Conservation (phyloP, 2,888 invertebrate genomes). For the Eristalis intricaria region DNA sequence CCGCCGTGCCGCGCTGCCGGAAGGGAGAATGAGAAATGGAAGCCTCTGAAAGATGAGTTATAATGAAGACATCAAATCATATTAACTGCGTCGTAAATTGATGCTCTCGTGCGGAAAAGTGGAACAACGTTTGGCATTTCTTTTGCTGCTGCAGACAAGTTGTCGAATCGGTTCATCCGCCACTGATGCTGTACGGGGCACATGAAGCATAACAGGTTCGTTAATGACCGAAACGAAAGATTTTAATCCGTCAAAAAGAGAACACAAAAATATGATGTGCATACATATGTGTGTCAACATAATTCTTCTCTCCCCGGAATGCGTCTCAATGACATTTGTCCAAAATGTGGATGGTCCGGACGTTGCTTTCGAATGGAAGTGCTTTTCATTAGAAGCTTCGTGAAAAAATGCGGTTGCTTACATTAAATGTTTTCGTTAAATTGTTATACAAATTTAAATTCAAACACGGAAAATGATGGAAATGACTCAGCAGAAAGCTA, state of each 20-base stretch:
- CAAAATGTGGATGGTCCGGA: not conserved
- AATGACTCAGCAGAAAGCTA: not conserved
- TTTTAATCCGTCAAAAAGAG: slow-evolving; percentile 6
- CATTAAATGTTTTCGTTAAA: too few relatives aligned
- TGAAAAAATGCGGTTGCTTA: too few relatives aligned
- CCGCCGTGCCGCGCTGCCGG: not conserved
- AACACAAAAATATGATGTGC: slow-evolving; percentile 12
- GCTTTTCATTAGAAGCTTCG: too few relatives aligned
- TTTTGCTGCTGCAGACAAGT: slow-evolving; percentile 32
- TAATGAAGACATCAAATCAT: slow-evolving; percentile 71
- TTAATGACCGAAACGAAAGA: slow-evolving; percentile 46
- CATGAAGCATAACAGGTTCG: slow-evolving; percentile 43
- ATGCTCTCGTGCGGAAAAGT: slow-evolving; percentile 65
- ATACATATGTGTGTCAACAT: not conserved
- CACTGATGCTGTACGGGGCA: slow-evolving; percentile 31
- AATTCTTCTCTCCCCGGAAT: not conserved
- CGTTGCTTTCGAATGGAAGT: not conserved
- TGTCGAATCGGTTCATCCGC: slow-evolving; percentile 34
- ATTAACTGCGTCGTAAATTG: slow-evolving; percentile 70
- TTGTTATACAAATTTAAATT: too few relatives aligned
- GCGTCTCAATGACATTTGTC: not conserved
- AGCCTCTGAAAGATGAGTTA: slow-evolving; percentile 20
- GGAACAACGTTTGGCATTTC: slow-evolving; percentile 63
- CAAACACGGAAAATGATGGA: not conserved
- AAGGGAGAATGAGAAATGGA: slow-evolving; percentile 28